Percentiles rank a stretch among this genome's conserved stretches.
These are phyloP conservation scores for Psittacula cyanocephala DNA, from an alignment of 2,113 vertebrate genomes.

Conservation along the genomic window DNA sequence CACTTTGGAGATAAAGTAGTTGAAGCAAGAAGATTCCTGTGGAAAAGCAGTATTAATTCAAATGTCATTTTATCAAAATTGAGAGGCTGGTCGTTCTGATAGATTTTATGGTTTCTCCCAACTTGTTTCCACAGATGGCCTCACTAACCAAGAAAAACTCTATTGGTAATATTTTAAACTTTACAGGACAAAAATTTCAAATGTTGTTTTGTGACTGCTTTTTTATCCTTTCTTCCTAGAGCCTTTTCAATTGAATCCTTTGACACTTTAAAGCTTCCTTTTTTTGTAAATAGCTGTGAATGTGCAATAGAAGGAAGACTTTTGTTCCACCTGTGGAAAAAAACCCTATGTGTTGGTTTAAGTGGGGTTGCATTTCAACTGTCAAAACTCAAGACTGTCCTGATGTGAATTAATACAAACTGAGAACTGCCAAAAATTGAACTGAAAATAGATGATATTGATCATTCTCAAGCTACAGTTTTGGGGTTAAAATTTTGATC, in stretches of 20 bases:
- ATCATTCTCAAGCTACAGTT: neutral
- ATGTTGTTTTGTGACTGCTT: neutral
- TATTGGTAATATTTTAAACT: neutral
- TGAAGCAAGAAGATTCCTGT: neutral
- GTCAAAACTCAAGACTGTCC: neutral
- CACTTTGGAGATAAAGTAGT: neutral
- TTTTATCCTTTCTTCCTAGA: neutral
- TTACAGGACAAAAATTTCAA: neutral
- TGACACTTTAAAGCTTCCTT: neutral
- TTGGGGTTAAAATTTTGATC: neutral
- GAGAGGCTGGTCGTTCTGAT: neutral
- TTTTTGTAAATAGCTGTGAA: neutral
- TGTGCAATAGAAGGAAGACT: neutral
- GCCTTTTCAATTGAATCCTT: neutral
- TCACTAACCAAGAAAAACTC: accelerated
- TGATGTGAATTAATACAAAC: neutral
- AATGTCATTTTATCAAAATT: neutral
- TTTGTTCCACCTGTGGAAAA: neutral
- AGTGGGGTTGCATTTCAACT: neutral
- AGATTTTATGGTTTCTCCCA: neutral
- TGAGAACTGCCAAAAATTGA: neutral
- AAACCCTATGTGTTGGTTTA: neutral
- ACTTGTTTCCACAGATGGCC: neutral
- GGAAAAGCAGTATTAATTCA: neutral
- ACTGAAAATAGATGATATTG: neutral